Conservation (phyloP, 2,113 vertebrate species). For the Prochilodus magdalenae region DNA sequence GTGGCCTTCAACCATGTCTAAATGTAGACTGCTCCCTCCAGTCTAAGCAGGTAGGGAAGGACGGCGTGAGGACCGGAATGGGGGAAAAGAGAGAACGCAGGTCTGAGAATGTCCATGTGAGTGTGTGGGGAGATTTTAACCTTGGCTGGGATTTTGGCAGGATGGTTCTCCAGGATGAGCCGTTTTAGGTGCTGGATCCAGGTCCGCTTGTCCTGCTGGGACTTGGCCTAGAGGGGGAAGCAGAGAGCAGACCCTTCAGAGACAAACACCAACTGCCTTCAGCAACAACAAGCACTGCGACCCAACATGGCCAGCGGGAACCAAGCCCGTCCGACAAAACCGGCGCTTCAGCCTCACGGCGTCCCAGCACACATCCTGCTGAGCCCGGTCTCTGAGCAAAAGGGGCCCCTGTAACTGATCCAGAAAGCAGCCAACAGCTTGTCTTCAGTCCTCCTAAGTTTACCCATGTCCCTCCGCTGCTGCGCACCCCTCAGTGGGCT, state of each 20-base stretch:
- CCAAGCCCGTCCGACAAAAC: neutral
- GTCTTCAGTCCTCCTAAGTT: no score
- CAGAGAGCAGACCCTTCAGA: neutral
- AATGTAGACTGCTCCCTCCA: no score
- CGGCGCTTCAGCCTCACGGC: neutral
- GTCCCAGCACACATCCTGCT: no score
- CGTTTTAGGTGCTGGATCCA: conserved; percentile 98
- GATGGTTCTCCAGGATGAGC: conserved; percentile 98
- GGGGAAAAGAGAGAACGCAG: neutral
- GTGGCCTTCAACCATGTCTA: no score
- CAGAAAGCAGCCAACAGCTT: no score
- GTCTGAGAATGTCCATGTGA: neutral
- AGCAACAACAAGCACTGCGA: neutral
- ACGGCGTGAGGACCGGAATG: neutral
- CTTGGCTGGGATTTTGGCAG: conserved; percentile 98
- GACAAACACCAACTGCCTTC: neutral
- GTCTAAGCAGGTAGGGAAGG: neutral
- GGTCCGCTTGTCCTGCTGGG: conserved; percentile 94
- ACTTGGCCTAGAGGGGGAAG: conserved; percentile 85
- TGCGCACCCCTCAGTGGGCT: no score
- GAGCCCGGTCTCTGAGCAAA: no score
- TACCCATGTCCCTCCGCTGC: no score
- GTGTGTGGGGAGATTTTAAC: no score
- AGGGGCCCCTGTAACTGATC: no score
- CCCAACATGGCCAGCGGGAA: neutral